Evolutionary conservation across 2,888 invertebrate genomes (phyloP).

Genomic region (Girardia tigrina): DNA sequence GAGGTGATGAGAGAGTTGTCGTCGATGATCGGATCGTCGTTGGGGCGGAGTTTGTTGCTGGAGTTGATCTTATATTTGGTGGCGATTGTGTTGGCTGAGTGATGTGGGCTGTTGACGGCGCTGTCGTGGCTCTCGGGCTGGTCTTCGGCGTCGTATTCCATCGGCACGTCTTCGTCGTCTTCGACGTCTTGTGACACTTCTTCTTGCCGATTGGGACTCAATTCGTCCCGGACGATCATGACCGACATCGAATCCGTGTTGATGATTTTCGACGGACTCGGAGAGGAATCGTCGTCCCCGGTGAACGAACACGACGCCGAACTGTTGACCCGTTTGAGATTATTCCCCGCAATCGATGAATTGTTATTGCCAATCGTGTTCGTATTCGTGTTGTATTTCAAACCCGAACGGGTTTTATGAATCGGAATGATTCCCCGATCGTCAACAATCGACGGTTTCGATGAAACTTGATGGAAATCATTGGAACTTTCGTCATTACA

Average conservation of each 20-base stretch:
- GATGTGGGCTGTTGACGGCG: neutral
- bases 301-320: neutral
- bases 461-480: neutral
- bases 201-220: neutral
- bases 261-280: neutral
- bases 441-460: neutral
- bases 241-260: neutral
- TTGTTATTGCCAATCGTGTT: too few species aligned
- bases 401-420: neutral
- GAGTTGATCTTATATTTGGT: conserved; percentile 1
- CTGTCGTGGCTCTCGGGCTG: conserved; percentile 7
- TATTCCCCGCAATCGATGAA: neutral
- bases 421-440: neutral
- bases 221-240: neutral
- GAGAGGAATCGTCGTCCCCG: neutral
- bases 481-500: neutral
- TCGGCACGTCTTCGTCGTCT: conserved; percentile 2
- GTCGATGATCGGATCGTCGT: neutral
- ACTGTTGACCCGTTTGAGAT: conserved; percentile 1
- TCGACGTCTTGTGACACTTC: neutral
- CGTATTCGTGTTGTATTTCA: conserved; percentile 17
- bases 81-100: too few species aligned
- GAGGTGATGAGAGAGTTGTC: neutral
- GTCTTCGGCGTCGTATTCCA: conserved; percentile 7
- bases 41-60: neutral